Conservation (phyloP, 2,888 invertebrate species). For the Eupithecia centaureata region DNA sequence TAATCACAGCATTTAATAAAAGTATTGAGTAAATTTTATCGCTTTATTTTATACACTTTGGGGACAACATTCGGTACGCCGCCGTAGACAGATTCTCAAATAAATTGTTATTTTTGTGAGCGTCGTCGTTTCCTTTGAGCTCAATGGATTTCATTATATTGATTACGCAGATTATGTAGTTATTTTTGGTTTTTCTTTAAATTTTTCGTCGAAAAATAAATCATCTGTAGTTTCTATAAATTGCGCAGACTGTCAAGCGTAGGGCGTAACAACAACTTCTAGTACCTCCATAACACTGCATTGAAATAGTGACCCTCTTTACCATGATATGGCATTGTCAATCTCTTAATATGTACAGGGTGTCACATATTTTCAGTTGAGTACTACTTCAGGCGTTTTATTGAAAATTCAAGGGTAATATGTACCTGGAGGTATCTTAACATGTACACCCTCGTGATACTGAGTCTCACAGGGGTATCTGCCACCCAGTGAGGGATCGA, state of each 20-base stretch:
- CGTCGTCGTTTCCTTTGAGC: neutral
- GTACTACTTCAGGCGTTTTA: neutral
- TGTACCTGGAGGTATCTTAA: slow-evolving; percentile 3
- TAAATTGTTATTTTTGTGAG: neutral
- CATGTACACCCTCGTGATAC: slow-evolving; percentile 26
- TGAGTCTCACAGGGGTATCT: slow-evolving; percentile 53
- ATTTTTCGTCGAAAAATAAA: neutral
- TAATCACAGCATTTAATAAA: slow-evolving; percentile 28
- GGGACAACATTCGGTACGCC: slow-evolving; percentile 31
- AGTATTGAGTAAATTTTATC: slow-evolving; percentile 15
- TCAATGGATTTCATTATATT: neutral
- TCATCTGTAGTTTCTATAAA: neutral
- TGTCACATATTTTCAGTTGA: neutral
- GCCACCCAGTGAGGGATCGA: slow-evolving; percentile 47
- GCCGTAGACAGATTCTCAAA: slow-evolving; percentile 24
- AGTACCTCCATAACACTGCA: neutral
- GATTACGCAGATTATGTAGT: neutral
- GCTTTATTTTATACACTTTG: slow-evolving; percentile 28
- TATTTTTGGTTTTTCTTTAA: neutral
- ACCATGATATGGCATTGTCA: neutral
- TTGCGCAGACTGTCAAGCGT: neutral
- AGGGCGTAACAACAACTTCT: neutral
- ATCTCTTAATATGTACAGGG: neutral
- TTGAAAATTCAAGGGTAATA: neutral
- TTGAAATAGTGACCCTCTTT: neutral